Evolutionary conservation across 2,113 vertebrate genomes (phyloP).

Genomic region (Rhodinocichla rosea): DNA sequence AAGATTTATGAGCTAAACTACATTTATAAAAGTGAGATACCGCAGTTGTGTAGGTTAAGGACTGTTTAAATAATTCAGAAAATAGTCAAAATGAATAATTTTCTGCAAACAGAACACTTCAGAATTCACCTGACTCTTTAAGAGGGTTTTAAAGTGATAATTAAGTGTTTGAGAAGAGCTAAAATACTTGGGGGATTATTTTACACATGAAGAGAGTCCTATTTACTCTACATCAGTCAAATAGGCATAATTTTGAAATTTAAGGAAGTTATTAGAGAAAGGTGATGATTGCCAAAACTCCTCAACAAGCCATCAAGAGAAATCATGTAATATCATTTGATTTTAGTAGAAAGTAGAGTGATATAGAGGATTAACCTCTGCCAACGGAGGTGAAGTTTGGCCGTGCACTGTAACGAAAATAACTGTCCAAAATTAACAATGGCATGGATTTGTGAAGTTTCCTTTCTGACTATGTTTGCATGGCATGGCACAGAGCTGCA

Average conservation of each 20-base stretch:
- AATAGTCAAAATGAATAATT: constrained; percentile 18
- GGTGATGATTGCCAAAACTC: background rate
- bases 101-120: constrained; percentile 37
- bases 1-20: background rate
- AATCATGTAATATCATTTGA: background rate
- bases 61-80: constrained; percentile 38
- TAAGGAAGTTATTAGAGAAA: background rate
- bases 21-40: background rate
- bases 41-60: background rate
- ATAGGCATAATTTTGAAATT: constrained; percentile 1
- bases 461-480: background rate
- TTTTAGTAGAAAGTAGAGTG: background rate
- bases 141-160: constrained; percentile 28
- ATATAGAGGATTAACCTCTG: background rate
- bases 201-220: background rate
- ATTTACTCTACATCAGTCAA: background rate
- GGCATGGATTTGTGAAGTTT: background rate
- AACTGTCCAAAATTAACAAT: background rate
- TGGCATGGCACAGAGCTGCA: background rate
- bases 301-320: background rate
- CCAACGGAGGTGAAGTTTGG: background rate
- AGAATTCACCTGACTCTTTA: constrained; percentile 21
- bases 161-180: constrained; percentile 33
- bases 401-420: background rate
- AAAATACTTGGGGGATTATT: background rate